A percentile compares a stretch with the other conserved stretches of the same genome.
phyloP scores from a whole-genome alignment of 2,797 vertebrate genomes.

The Bucorvus abyssinicus region DNA sequence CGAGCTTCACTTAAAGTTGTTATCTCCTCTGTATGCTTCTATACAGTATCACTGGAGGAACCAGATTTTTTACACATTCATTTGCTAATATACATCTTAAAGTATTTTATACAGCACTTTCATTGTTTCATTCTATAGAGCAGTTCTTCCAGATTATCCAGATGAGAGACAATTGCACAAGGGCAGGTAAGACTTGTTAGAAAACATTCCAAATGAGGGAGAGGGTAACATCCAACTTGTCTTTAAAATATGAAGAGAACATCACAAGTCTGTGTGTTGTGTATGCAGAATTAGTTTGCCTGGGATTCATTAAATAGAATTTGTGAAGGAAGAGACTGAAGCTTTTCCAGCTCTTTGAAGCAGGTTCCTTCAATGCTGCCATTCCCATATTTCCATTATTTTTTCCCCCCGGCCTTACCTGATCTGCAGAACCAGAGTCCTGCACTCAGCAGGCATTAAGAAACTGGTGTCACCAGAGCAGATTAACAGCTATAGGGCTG shows the following conservation, averaged over 20 bases:
- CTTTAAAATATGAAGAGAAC: background rate
- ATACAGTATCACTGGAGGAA: background rate
- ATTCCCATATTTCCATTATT: background rate
- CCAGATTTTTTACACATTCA: background rate
- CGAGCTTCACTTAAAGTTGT: background rate
- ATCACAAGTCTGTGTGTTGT: background rate
- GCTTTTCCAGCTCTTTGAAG: background rate
- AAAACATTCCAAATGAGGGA: background rate
- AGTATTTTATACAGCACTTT: background rate
- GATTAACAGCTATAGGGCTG: background rate
- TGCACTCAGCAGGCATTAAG: background rate
- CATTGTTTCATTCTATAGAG: background rate
- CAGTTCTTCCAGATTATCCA: background rate
- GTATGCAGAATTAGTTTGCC: background rate
- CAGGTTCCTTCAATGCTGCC: background rate
- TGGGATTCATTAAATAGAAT: background rate
- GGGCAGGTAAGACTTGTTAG: background rate
- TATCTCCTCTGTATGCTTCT: background rate
- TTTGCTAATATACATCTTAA: background rate
- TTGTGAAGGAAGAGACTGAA: background rate
- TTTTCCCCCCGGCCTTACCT: background rate
- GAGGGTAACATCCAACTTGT: background rate
- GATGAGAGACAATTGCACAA: background rate
- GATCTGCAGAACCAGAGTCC: background rate
- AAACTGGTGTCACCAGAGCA: background rate